Evolutionary conservation across 2,888 invertebrate species (phyloP).

Genomic region (Parnassius glacialis): DNA sequence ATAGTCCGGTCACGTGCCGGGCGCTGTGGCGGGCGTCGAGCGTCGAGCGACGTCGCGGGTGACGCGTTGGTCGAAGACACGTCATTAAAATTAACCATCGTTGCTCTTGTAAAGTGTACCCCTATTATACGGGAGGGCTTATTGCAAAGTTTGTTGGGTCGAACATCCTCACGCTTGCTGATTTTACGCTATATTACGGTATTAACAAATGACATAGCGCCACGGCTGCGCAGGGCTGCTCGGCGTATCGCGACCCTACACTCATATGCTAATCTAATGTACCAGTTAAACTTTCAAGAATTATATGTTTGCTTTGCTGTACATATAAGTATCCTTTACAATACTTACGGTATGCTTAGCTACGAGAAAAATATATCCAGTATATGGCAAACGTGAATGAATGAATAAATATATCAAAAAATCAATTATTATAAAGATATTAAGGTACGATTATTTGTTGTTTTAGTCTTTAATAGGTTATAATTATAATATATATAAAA

Average conservation of each 20-base stretch:
- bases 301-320: conserved; percentile 12
- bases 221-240: conserved; percentile 39
- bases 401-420: too few relatives aligned
- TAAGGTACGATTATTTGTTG: too few relatives aligned
- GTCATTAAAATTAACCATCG: conserved; percentile 81
- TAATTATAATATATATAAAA: too few relatives aligned
- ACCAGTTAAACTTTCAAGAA: conserved; percentile 25
- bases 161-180: conserved; percentile 58
- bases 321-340: neutral
- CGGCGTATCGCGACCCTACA: conserved; percentile 26
- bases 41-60: conserved; percentile 44
- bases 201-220: conserved; percentile 66
- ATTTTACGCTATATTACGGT: conserved; percentile 70
- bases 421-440: too few relatives aligned
- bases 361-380: too few relatives aligned
- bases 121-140: conserved; percentile 65
- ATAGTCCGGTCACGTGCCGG: conserved; percentile 62
- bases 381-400: too few relatives aligned
- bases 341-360: too few relatives aligned
- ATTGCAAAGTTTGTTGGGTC: conserved; percentile 69
- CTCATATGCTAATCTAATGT: conserved; percentile 29
- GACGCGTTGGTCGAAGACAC: conserved; percentile 63
- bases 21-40: conserved; percentile 37
- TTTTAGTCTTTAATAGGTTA: too few relatives aligned
- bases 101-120: conserved; percentile 76